Evolutionary conservation across 2,797 vertebrate species (phyloP).

Genomic region (Darevskia mixta): DNA sequence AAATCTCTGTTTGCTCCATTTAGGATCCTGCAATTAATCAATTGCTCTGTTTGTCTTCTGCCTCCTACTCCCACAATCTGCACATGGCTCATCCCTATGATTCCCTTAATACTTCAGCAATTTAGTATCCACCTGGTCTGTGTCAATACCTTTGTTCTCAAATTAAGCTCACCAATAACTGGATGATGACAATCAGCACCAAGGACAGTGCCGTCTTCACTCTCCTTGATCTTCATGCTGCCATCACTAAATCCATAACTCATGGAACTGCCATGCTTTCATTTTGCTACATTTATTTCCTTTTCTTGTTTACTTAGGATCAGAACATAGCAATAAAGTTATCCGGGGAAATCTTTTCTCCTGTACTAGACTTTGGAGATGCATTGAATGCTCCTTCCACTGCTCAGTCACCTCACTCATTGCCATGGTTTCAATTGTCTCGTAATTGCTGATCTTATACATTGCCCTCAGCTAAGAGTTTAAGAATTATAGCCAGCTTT

Average conservation of each 20-base stretch:
- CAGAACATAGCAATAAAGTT: conserved; percentile 17
- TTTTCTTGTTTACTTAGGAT: background rate
- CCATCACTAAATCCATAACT: conserved; percentile 26
- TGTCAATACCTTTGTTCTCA: conserved; percentile 28
- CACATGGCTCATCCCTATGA: conserved; percentile 12
- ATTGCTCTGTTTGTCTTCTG: conserved; percentile 3
- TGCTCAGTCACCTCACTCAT: background rate
- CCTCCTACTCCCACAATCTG: conserved; percentile 4
- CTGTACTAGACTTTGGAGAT: conserved; percentile 11
- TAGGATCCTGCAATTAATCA: conserved; percentile 33
- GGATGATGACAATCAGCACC: background rate
- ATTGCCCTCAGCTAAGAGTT: background rate
- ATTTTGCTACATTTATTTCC: conserved; percentile 39
- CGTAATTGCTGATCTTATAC: background rate
- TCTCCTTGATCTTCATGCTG: conserved; percentile 19
- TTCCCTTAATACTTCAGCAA: conserved; percentile 32
- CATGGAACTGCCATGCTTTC: conserved; percentile 32
- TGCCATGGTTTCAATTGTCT: background rate
- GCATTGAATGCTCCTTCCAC: background rate
- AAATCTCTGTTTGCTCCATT: conserved; percentile 34
- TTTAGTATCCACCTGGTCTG: conserved; percentile 33
- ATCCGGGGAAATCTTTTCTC: background rate
- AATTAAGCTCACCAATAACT: conserved; percentile 31
- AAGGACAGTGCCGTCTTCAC: background rate
- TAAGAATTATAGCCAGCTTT: background rate